Evolutionary conservation across 1,140 invertebrate genomes (phyloP).

Genomic region (Atta texana): DNA sequence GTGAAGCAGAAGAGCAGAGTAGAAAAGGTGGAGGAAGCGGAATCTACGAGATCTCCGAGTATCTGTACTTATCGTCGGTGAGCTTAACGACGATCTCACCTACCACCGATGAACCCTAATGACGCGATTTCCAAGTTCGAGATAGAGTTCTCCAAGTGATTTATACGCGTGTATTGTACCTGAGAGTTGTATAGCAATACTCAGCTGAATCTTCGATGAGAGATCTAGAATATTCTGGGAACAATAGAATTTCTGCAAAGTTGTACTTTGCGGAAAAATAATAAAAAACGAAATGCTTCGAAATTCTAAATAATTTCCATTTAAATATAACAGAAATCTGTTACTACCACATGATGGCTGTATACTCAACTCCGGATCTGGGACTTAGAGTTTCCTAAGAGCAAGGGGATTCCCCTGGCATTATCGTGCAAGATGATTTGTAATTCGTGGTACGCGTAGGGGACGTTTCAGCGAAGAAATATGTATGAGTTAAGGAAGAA

Average conservation of each 20-base stretch:
- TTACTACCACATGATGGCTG: conserved; percentile 21
- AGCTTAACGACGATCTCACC: conserved; percentile 61
- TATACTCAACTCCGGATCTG: conserved; percentile 60
- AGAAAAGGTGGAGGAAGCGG: conserved; percentile 54
- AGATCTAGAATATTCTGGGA: not conserved
- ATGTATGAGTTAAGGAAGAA: conserved; percentile 76
- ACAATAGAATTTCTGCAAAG: not conserved
- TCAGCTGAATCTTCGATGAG: conserved; percentile 8
- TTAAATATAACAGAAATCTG: conserved; percentile 4
- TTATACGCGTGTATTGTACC: conserved; percentile 45
- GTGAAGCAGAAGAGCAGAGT: conserved; percentile 20
- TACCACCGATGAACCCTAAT: conserved; percentile 65
- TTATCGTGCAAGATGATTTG: conserved; percentile 74
- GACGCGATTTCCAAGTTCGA: conserved; percentile 70
- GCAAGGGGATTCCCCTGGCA: conserved; percentile 61
- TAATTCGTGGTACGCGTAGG: conserved; percentile 70
- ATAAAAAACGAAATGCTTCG: not conserved
- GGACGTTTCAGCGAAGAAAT: conserved; percentile 64
- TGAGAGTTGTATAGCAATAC: not conserved
- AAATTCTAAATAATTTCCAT: conserved; percentile 14
- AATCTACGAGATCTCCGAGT: conserved; percentile 72
- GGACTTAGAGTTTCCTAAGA: conserved; percentile 63
- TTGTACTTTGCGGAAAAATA: not conserved
- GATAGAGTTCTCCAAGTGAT: conserved; percentile 65
- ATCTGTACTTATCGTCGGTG: conserved; percentile 69